phyloP scores from a whole-genome alignment of 2,797 vertebrate genomes.

The Rhynchonycteris naso region DNA sequence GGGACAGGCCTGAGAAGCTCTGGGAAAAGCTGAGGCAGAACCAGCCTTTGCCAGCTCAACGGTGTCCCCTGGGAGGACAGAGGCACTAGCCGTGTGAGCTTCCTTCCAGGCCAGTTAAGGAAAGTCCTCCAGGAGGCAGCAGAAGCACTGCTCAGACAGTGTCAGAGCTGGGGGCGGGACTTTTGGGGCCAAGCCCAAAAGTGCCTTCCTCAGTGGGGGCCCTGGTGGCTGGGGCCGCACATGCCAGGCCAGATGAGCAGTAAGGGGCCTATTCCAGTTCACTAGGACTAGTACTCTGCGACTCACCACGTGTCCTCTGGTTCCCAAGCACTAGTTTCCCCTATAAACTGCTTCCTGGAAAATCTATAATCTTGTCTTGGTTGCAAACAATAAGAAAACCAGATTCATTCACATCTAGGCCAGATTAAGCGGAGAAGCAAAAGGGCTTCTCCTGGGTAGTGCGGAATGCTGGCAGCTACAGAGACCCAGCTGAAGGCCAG shows the following conservation, averaged over 20 bases:
- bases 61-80: not conserved
- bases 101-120: not conserved
- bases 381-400: slow-evolving; percentile 5
- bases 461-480: not conserved
- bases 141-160: not conserved
- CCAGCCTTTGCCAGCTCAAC: not conserved
- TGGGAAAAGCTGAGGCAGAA: not conserved
- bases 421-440: not conserved
- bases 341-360: not conserved
- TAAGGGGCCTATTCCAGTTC: not conserved
- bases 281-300: not conserved
- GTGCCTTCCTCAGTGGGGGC: not conserved
- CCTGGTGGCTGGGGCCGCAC: not conserved
- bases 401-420: not conserved
- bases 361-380: not conserved
- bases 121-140: not conserved
- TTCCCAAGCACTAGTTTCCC: not conserved
- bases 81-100: not conserved
- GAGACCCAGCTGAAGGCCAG: not conserved
- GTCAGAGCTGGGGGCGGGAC: not conserved
- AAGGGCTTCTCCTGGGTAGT: not conserved
- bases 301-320: not conserved
- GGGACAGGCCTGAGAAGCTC: not conserved
- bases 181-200: not conserved
- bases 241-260: too few species aligned